phyloP scores from a whole-genome alignment of 1,140 invertebrate genomes.

The Acromyrmex charruanus region DNA sequence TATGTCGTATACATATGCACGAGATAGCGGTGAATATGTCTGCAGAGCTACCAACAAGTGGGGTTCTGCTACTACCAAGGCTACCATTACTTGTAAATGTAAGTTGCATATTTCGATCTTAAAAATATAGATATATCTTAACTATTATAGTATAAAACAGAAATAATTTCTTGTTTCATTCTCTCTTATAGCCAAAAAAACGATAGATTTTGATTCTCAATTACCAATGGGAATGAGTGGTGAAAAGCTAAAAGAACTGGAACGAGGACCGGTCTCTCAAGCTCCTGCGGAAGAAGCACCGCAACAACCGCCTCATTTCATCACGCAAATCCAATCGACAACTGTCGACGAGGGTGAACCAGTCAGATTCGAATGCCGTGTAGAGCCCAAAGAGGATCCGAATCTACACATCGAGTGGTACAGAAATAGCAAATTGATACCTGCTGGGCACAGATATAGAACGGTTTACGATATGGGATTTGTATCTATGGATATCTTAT shows the following conservation, averaged over 20 bases:
- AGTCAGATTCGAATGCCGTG: conserved; percentile 97
- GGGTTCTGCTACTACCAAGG: conserved; percentile 94
- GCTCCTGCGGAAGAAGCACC: conserved; percentile 90
- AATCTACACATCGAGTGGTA: conserved; percentile 97
- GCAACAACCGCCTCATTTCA: conserved; percentile 92
- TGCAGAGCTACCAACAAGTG: conserved; percentile 95
- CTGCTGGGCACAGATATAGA: conserved; percentile 96
- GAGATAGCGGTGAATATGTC: conserved; percentile 95
- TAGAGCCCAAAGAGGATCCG: conserved; percentile 98
- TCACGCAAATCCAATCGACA: conserved; percentile 93
- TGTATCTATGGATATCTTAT: conserved; percentile 97
- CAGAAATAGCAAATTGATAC: conserved; percentile 95
- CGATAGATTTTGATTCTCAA: conserved; percentile 96
- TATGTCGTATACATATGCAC: conserved; percentile 94
- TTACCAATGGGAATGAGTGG: conserved; percentile 96
- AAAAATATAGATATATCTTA: conserved; percentile 18
- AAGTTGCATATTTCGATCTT: conserved; percentile 61
- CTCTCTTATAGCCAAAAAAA: conserved; percentile 90
- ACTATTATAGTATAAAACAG: background rate
- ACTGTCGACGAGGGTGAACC: conserved; percentile 96
- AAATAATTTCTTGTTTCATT: background rate
- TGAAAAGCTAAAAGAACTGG: conserved; percentile 96
- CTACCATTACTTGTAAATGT: conserved; percentile 93
- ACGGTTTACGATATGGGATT: conserved; percentile 98
- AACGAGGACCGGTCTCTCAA: conserved; percentile 92